These are phyloP conservation scores for Hoplostethus atlanticus DNA, from an alignment of 2,797 vertebrate genomes.

Conservation along the genomic window DNA sequence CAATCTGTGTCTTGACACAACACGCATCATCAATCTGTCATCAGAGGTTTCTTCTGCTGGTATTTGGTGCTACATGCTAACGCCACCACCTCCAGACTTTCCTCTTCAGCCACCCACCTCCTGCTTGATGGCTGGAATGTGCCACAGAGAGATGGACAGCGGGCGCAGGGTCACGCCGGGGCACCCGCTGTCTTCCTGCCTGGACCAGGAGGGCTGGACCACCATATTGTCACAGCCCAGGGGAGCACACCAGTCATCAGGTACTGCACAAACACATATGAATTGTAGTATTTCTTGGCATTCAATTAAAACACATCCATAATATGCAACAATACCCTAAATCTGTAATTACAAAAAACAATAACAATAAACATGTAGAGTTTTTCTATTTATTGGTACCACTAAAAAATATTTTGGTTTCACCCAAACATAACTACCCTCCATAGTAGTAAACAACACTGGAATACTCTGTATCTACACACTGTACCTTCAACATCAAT, in stretches of 20 bases:
- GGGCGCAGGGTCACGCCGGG: constrained; percentile 54
- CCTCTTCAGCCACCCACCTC: constrained; percentile 64
- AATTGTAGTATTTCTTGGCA: not conserved
- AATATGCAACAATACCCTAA: not conserved
- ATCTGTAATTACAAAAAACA: not conserved
- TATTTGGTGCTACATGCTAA: not conserved
- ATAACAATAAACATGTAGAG: not conserved
- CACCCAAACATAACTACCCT: not conserved
- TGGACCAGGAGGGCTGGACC: not conserved
- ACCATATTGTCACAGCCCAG: constrained; percentile 39
- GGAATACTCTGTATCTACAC: not conserved
- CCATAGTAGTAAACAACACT: not conserved
- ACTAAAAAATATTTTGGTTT: not conserved
- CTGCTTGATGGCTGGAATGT: constrained; percentile 56
- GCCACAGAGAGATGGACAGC: constrained; percentile 66
- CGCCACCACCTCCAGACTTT: not conserved
- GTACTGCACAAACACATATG: constrained; percentile 53
- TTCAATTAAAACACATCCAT: too few relatives aligned
- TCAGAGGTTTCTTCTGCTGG: not conserved
- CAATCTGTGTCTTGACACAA: not conserved
- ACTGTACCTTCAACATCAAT: constrained; percentile 65
- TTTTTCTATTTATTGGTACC: not conserved
- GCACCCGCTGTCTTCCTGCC: constrained; percentile 13
- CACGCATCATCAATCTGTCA: not conserved
- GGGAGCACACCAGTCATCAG: constrained; percentile 76